A percentile compares a stretch with the other conserved stretches of the same genome.
phyloP scores from a whole-genome alignment of 2,113 vertebrate species.

The Charina bottae region DNA sequence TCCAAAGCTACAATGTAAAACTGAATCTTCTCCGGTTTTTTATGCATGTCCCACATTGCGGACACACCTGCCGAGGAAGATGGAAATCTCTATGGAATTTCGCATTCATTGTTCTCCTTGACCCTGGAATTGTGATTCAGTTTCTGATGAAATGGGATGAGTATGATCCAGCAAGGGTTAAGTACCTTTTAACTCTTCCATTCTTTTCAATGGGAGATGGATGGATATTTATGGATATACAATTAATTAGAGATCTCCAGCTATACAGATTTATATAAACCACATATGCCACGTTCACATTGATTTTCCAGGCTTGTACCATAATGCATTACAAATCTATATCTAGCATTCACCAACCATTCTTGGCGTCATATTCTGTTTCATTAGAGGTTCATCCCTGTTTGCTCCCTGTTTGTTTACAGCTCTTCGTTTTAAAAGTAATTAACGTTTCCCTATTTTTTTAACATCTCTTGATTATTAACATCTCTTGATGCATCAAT shows the following conservation, averaged over 20 bases:
- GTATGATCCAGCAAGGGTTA: background rate
- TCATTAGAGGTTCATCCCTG: background rate
- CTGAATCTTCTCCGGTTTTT: too few relatives aligned
- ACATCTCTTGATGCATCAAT: background rate
- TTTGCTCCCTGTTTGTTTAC: background rate
- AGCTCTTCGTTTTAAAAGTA: constrained; percentile 8
- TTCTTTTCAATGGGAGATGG: background rate
- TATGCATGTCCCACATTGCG: too few relatives aligned
- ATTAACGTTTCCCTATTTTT: background rate
- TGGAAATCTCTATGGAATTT: background rate
- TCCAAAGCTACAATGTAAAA: too few relatives aligned
- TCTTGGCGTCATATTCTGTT: background rate
- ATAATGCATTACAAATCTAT: constrained; percentile 26
- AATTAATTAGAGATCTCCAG: background rate
- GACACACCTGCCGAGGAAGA: background rate
- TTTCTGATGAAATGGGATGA: background rate
- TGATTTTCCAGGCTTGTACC: constrained; percentile 20
- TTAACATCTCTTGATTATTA: too few relatives aligned
- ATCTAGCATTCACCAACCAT: background rate
- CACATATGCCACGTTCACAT: background rate
- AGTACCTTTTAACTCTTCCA: background rate
- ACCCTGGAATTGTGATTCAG: background rate
- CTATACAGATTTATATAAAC: background rate
- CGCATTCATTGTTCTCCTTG: background rate
- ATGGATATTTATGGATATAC: background rate